A percentile compares a stretch with the other conserved stretches of the same genome.
Evolutionary conservation across 2,888 invertebrate genomes (phyloP).

Genomic region (Eupithecia exiguata): DNA sequence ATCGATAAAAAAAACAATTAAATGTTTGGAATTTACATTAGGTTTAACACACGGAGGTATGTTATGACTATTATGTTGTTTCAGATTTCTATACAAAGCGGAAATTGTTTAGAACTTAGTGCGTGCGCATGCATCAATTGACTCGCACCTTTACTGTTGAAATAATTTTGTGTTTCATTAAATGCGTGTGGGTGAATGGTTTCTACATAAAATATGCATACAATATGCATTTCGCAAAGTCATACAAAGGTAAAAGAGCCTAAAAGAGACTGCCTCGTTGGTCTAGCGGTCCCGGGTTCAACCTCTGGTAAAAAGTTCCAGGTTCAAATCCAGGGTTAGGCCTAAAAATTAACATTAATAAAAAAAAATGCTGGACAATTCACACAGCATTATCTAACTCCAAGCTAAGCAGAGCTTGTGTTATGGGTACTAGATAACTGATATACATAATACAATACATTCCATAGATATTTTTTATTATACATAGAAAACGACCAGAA

Average conservation of each 20-base stretch:
- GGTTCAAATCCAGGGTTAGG: not conserved
- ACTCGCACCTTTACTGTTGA: slow-evolving; percentile 44
- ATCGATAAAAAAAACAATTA: not conserved
- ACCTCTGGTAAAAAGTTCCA: not conserved
- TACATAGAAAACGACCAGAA: too few species aligned
- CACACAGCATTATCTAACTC: too few species aligned
- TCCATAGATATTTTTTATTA: too few species aligned
- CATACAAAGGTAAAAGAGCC: not conserved
- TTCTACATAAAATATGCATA: not conserved
- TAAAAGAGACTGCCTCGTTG: not conserved
- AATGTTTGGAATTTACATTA: too few species aligned
- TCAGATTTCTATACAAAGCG: not conserved
- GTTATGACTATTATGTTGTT: not conserved
- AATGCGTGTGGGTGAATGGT: slow-evolving; percentile 17
- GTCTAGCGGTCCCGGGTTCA: not conserved
- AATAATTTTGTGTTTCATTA: slow-evolving; percentile 49
- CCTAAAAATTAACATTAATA: not conserved
- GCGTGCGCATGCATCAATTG: slow-evolving; percentile 7
- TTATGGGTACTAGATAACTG: too few species aligned
- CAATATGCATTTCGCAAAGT: not conserved
- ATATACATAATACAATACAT: too few species aligned
- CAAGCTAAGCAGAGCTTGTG: too few species aligned
- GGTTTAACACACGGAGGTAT: not conserved
- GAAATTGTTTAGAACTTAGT: slow-evolving; percentile 3
- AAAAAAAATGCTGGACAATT: too few species aligned